A percentile compares a stretch with the other conserved stretches of the same genome.
These are phyloP conservation scores for Apis florea DNA, from an alignment of 1,140 invertebrate genomes.

Conservation along the genomic window DNA sequence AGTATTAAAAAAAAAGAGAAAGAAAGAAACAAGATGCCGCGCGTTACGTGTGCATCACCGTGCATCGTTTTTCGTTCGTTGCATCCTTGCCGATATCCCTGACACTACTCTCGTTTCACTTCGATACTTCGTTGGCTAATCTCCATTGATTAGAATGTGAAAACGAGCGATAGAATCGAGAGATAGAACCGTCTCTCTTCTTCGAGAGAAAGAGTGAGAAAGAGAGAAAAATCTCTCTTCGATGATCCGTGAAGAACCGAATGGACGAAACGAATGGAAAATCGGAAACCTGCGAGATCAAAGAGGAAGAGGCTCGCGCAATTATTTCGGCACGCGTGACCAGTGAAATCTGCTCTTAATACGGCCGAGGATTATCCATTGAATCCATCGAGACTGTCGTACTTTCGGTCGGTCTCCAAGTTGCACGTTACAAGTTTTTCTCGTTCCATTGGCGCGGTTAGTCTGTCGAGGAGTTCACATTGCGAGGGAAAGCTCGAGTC, in stretches of 20 bases:
- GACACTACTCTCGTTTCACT: slow-evolving; percentile 38
- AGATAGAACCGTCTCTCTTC: neutral
- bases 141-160: slow-evolving; percentile 37
- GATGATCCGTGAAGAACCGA: neutral
- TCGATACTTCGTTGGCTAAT: slow-evolving; percentile 31
- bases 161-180: slow-evolving; percentile 25
- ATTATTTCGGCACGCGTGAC: slow-evolving; percentile 32
- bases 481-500: neutral
- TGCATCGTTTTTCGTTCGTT: slow-evolving; percentile 8
- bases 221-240: neutral
- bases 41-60: slow-evolving; percentile 10
- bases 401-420: neutral
- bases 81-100: neutral
- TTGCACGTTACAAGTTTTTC: slow-evolving; percentile 39
- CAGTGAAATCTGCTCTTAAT: slow-evolving; percentile 26
- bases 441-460: neutral
- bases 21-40: neutral
- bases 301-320: neutral
- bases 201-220: neutral
- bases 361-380: slow-evolving; percentile 11
- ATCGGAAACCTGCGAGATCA: neutral
- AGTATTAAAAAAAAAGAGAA: no score
- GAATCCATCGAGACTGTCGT: slow-evolving; percentile 26
- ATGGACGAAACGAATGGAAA: slow-evolving; percentile 1
- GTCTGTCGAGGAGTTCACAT: slow-evolving; percentile 6